Percentiles rank a stretch among this genome's conserved stretches.
Conservation (phyloP, 2,797 vertebrate genomes). For the Lepilemur septentrionalis region DNA sequence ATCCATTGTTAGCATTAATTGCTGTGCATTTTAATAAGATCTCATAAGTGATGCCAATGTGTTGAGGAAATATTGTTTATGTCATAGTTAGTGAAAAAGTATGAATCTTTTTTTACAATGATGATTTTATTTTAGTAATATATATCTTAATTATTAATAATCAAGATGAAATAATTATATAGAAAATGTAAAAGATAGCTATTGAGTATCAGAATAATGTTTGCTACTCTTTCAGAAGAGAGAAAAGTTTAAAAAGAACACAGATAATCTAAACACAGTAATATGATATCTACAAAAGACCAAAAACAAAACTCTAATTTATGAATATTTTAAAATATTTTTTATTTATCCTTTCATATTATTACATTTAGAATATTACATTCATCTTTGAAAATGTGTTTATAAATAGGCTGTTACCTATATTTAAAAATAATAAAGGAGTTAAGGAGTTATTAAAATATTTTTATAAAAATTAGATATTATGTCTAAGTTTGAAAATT, state of each 20-base stretch:
- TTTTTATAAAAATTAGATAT: neutral
- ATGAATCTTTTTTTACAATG: neutral
- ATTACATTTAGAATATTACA: neutral
- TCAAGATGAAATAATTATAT: neutral
- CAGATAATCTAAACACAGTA: neutral
- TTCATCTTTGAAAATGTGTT: neutral
- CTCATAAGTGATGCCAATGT: neutral
- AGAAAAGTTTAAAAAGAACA: neutral
- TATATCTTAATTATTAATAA: neutral
- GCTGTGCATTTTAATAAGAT: neutral
- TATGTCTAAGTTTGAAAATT: neutral
- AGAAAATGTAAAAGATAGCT: neutral
- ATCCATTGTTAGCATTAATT: neutral
- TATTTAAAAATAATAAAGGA: neutral
- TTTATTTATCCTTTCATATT: neutral
- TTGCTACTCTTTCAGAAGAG: neutral
- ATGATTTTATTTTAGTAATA: neutral
- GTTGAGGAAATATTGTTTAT: neutral
- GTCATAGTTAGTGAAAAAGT: neutral
- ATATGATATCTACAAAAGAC: neutral
- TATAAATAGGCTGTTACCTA: neutral
- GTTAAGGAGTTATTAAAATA: neutral
- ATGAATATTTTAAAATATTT: neutral
- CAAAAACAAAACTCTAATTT: neutral
- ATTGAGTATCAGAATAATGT: neutral